Evolutionary conservation across 2,113 vertebrate species (phyloP), one percentile per base, ranked within the genome.

Genomic region (Tyto alba): DNA sequence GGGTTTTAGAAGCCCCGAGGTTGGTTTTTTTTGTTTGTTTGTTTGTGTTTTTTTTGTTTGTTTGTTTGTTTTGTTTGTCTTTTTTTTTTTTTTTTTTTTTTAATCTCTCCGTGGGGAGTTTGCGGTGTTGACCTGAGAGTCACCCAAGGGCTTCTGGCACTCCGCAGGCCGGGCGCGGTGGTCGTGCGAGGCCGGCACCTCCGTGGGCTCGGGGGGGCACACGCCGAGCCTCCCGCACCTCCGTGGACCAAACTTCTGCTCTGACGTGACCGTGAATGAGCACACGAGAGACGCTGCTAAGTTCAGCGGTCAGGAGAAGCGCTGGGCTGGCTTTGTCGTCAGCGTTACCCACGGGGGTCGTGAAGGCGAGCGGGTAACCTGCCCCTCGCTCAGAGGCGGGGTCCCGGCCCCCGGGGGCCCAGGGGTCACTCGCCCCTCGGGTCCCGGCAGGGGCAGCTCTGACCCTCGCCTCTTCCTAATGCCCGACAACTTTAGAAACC

Each of bases 41-140:
- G n/a, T n/a, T n/a, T n/a, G n/a, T n/a, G n/a, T n/a, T n/a, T n/a
- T n/a, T n/a, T n/a, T n/a, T n/a, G n/a, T n/a, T n/a, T n/a, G n/a
- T n/a, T n/a, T n/a, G n/a, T n/a, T n/a, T n/a, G n/a, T n/a, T n/a
- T n/a, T n/a, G n/a, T n/a, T n/a, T n/a, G n/a, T n/a, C n/a, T n/a
- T n/a, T n/a, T n/a, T n/a, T n/a, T n/a, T n/a, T n/a, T n/a, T n/a
- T n/a, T n/a, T n/a, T n/a, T n/a, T n/a, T n/a, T n/a, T n/a, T n/a
- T n/a, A n/a, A n/a, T n/a, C n/a, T n/a, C 2, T 2, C 9, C 30
- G 1, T 1, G 38, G 27, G 17, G 12, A 11, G 23, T 11, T 52
- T 3, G 10, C 41, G 5, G 38, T 5, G 18, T 71, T 48, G 45
- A 9, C 56, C 86, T 43, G 75, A 71, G 1, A 19, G 67, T 40